phyloP scores from a whole-genome alignment of 1,140 invertebrate genomes.

The Diachasma alloeum region DNA sequence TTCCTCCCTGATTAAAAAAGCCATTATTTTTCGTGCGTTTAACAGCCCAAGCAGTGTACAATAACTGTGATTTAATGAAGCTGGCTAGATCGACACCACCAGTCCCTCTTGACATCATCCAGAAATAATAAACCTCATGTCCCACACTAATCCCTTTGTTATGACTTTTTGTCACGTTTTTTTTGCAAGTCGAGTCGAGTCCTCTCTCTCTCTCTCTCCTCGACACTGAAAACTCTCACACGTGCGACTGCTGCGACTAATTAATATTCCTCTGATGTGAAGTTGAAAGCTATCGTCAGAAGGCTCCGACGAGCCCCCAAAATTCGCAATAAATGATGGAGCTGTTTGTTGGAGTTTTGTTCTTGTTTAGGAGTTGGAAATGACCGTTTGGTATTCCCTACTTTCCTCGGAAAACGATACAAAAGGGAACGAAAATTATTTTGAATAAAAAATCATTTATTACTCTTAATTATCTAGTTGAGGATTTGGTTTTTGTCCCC shows the following conservation, averaged over 20 bases:
- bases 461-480: too few species aligned
- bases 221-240: neutral
- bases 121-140: neutral
- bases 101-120: neutral
- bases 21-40: neutral
- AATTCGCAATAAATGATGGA: too few species aligned
- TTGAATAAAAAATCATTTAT: too few species aligned
- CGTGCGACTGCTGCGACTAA: neutral
- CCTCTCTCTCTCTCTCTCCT: neutral
- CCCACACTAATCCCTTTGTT: neutral
- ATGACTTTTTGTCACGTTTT: constrained; percentile 3
- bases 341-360: too few species aligned
- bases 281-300: neutral
- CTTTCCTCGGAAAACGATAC: too few species aligned
- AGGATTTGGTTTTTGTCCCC: too few species aligned
- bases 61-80: neutral
- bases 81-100: neutral
- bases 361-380: too few species aligned
- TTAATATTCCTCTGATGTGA: neutral
- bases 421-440: too few species aligned
- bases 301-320: too few species aligned
- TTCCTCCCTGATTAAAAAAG: neutral
- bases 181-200: neutral
- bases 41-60: neutral
- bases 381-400: too few species aligned